Conservation (phyloP, 2,113 vertebrate species). For the Daboia siamensis region DNA sequence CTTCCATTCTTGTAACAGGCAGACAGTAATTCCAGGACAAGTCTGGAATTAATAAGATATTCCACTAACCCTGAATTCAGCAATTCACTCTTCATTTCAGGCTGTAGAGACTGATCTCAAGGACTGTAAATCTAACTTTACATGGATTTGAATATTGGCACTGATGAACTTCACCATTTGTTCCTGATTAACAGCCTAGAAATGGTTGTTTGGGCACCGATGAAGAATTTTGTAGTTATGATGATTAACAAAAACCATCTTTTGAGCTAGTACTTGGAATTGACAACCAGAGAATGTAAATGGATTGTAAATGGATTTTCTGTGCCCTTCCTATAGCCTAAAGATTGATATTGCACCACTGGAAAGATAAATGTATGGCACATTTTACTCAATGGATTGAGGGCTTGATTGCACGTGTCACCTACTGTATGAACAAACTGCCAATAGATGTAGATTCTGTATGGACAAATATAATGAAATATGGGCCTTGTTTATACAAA, state of each 20-base stretch:
- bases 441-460: neutral
- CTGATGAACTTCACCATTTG: neutral
- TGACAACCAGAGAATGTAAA: neutral
- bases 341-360: neutral
- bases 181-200: neutral
- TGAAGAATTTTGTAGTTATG: neutral
- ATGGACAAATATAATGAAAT: neutral
- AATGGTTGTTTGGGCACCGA: neutral
- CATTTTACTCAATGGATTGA: neutral
- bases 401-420: neutral
- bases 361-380: neutral
- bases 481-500: neutral
- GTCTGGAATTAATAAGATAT: neutral
- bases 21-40: neutral
- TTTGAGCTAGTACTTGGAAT: neutral
- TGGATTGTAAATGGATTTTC: neutral
- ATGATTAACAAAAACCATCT: neutral
- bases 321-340: neutral
- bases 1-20: neutral
- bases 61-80: neutral
- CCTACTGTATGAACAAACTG: neutral
- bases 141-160: neutral
- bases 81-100: neutral
- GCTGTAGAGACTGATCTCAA: neutral
- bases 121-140: neutral